These are phyloP conservation scores for Drosophila takahashii DNA, from an alignment of 1,140 invertebrate genomes.

Conservation along the genomic window DNA sequence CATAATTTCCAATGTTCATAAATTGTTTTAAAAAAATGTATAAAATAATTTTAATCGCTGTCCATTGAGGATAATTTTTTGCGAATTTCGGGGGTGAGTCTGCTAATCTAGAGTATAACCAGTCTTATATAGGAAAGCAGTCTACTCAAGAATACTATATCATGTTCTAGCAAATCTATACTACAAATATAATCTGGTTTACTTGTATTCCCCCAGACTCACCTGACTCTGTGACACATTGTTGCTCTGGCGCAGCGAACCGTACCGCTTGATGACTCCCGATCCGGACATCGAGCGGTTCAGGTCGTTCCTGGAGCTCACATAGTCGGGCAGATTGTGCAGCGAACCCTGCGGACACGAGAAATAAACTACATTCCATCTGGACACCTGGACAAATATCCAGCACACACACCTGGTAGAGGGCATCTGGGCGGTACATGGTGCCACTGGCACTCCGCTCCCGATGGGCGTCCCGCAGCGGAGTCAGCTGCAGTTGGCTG, in stretches of 20 bases:
- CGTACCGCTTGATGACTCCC: conserved; percentile 75
- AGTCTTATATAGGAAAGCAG: too few species aligned
- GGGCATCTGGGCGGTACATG: conserved; percentile 94
- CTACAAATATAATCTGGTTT: too few species aligned
- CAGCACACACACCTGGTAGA: conserved; percentile 91
- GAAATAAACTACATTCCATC: not conserved
- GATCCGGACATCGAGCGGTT: conserved; percentile 61
- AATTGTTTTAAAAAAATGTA: too few species aligned
- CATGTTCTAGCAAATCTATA: too few species aligned
- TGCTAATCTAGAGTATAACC: too few species aligned
- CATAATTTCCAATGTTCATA: too few species aligned
- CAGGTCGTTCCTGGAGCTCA: conserved; percentile 81
- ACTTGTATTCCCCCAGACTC: not conserved
- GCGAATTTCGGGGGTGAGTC: too few species aligned
- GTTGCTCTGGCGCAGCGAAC: conserved; percentile 70
- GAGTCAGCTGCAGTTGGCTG: conserved; percentile 77
- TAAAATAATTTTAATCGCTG: too few species aligned
- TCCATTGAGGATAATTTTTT: too few species aligned
- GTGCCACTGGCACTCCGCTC: conserved; percentile 88
- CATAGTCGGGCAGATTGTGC: conserved; percentile 85
- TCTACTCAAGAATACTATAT: too few species aligned
- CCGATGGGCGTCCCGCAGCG: conserved; percentile 60
- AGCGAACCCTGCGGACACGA: conserved; percentile 71
- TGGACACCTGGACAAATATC: not conserved
- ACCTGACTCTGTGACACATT: conserved; percentile 62